Percentiles rank a stretch among this genome's conserved stretches.
Conservation (phyloP, 2,888 invertebrate species). For the Eupsilia transversa region DNA sequence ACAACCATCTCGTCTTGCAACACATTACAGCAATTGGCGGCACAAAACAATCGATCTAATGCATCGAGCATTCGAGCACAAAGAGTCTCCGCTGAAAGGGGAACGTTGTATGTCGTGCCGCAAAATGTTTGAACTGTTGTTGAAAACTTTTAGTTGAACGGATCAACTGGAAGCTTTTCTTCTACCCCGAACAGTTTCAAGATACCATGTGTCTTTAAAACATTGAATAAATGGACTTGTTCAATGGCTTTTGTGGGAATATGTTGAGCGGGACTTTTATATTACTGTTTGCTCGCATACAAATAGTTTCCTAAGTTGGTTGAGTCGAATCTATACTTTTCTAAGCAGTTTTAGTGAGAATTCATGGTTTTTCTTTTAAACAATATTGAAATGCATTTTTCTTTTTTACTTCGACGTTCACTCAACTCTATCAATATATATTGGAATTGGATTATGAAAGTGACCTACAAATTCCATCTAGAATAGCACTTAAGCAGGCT, state of each 20-base stretch:
- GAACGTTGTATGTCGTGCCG: slow-evolving; percentile 86
- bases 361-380: slow-evolving; percentile 7
- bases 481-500: not conserved
- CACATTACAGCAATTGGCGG: slow-evolving; percentile 62
- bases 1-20: slow-evolving; percentile 28
- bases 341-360: slow-evolving; percentile 11
- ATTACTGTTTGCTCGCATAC: slow-evolving; percentile 61
- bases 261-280: slow-evolving; percentile 68
- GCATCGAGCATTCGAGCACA: slow-evolving; percentile 74
- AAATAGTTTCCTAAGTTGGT: slow-evolving; percentile 51
- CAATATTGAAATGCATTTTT: not conserved
- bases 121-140: slow-evolving; percentile 89
- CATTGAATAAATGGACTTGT: slow-evolving; percentile 82
- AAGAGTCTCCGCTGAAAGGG: slow-evolving; percentile 82
- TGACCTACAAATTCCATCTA: not conserved
- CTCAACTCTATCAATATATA: not conserved
- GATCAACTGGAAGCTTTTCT: slow-evolving; percentile 83
- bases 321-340: slow-evolving; percentile 32
- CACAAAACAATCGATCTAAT: slow-evolving; percentile 77
- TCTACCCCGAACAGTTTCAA: slow-evolving; percentile 74
- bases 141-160: slow-evolving; percentile 88
- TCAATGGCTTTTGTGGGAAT: slow-evolving; percentile 72
- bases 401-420: not conserved
- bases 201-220: slow-evolving; percentile 82
- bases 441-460: not conserved